Evolutionary conservation across 2,797 vertebrate genomes (phyloP).

Genomic region (Catostomus latipinnis): DNA sequence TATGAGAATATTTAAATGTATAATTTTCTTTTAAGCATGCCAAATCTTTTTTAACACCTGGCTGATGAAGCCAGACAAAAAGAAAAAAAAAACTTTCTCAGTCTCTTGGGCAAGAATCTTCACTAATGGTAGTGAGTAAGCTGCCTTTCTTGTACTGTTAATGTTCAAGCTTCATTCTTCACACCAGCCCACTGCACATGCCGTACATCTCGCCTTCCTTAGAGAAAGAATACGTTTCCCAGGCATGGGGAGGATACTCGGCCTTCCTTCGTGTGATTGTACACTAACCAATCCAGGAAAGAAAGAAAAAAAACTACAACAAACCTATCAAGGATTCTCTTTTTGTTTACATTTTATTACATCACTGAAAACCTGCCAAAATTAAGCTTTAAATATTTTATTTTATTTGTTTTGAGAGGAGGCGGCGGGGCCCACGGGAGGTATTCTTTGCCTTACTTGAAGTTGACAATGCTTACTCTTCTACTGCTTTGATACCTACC

Average conservation of each 20-base stretch:
- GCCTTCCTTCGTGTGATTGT: conserved; percentile 51
- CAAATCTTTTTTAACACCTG: conserved; percentile 60
- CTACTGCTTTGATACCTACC: conserved; percentile 62
- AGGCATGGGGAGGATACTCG: conserved; percentile 33
- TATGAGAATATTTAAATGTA: conserved; percentile 68
- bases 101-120: conserved; percentile 65
- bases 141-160: conserved; percentile 60
- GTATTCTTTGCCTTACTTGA: conserved; percentile 72
- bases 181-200: conserved; percentile 43
- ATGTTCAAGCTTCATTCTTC: conserved; percentile 50
- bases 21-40: conserved; percentile 63
- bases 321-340: conserved; percentile 50
- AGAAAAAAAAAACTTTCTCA: conserved; percentile 36
- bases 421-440: conserved; percentile 55
- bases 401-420: conserved; percentile 42
- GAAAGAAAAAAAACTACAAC: not conserved
- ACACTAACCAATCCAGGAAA: conserved; percentile 64
- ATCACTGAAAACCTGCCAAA: conserved; percentile 75
- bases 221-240: conserved; percentile 49
- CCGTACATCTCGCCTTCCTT: conserved; percentile 51
- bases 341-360: conserved; percentile 69
- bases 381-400: conserved; percentile 61
- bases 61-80: conserved; percentile 52
- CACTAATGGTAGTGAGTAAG: conserved; percentile 56
- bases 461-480: conserved; percentile 65